Percentiles rank a stretch among this genome's conserved stretches.
These are phyloP conservation scores for Melanotaenia duboulayi DNA, from an alignment of 2,113 vertebrate genomes.

Conservation along the genomic window DNA sequence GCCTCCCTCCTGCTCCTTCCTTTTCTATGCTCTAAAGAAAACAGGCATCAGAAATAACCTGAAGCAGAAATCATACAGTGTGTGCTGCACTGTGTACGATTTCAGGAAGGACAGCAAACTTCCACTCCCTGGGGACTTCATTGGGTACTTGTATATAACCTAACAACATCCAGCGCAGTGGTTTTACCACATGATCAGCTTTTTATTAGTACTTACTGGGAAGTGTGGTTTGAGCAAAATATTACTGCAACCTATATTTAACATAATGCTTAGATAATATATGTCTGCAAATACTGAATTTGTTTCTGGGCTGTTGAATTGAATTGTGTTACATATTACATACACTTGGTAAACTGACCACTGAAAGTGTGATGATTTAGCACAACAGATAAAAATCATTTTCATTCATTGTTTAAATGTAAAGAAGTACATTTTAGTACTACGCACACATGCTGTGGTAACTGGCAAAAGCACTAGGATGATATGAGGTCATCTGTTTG, in stretches of 20 bases:
- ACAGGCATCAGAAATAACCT: neutral
- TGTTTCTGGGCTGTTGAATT: neutral
- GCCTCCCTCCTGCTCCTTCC: neutral
- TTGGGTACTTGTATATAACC: neutral
- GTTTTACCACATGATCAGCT: no score
- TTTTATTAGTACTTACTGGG: no score
- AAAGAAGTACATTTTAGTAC: neutral
- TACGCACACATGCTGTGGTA: no score
- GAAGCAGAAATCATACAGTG: neutral
- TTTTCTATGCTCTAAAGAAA: conserved; percentile 1
- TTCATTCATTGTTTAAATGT: neutral
- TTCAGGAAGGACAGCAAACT: neutral
- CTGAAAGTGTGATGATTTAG: no score
- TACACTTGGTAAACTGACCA: neutral
- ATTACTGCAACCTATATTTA: no score
- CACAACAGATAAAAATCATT: no score
- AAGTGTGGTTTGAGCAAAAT: neutral
- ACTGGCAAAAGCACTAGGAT: neutral
- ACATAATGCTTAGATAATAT: no score
- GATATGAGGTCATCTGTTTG: neutral
- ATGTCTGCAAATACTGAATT: fast-evolving
- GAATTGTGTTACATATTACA: neutral
- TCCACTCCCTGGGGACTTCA: neutral
- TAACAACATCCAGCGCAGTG: no score
- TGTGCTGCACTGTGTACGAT: neutral